phyloP scores from a whole-genome alignment of 37 sponge, comb jelly and placozoan species.

The Beroe ovata region DNA sequence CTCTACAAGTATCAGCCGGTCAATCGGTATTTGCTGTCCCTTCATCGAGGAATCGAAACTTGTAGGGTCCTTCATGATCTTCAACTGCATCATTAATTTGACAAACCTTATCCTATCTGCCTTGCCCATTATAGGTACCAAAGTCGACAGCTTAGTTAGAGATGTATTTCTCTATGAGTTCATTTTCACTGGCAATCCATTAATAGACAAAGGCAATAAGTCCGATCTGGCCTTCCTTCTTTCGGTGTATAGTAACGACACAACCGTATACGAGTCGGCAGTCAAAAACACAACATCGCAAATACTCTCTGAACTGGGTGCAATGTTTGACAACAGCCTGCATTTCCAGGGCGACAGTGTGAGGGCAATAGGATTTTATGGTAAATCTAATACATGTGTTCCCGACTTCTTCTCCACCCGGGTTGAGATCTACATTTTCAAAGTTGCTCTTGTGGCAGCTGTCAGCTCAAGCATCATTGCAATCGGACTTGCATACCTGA shows the following conservation, averaged over 20 bases:
- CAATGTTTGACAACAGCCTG: background rate
- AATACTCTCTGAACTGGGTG: background rate
- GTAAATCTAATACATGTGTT: background rate
- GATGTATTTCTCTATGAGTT: background rate
- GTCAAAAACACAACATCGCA: background rate
- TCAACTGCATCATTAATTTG: background rate
- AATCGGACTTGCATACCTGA: background rate
- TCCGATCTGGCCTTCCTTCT: background rate
- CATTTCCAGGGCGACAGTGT: background rate
- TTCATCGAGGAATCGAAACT: background rate
- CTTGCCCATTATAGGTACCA: background rate
- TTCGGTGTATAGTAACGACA: background rate
- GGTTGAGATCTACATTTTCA: background rate
- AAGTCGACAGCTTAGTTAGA: background rate
- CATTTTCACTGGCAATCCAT: background rate
- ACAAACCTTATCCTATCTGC: background rate
- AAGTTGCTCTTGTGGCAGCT: background rate
- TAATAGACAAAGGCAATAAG: background rate
- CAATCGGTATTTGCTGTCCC: no score
- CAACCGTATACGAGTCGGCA: no score
- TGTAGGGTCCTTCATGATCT: background rate
- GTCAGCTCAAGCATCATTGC: background rate
- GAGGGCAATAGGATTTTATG: background rate
- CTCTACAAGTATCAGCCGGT: background rate
- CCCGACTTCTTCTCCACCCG: constrained; percentile 14